Evolutionary conservation across 2,113 vertebrate genomes (phyloP).

Genomic region (Cheirogaleus medius): DNA sequence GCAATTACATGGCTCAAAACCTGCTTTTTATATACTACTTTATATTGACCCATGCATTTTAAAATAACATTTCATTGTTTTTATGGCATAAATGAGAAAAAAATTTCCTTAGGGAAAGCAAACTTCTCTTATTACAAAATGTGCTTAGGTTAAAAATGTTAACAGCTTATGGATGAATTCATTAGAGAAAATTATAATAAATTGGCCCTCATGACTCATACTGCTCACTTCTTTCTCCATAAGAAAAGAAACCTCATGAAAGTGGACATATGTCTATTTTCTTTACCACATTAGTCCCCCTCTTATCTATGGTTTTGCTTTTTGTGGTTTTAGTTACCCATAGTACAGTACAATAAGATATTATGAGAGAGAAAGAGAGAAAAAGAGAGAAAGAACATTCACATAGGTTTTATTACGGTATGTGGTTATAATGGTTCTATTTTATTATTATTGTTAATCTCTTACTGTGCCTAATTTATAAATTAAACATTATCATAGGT

Average conservation of each 20-base stretch:
- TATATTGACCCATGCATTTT: neutral
- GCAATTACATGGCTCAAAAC: neutral
- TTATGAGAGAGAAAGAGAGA: neutral
- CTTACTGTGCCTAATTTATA: neutral
- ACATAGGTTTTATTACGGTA: neutral
- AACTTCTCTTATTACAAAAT: neutral
- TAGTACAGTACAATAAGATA: neutral
- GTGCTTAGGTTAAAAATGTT: neutral
- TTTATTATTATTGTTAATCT: neutral
- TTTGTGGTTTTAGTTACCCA: neutral
- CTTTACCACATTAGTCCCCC: neutral
- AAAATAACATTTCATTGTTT: neutral
- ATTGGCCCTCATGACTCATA: neutral
- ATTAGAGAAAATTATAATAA: neutral
- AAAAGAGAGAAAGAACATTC: neutral
- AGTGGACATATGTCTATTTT: neutral
- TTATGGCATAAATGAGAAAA: neutral
- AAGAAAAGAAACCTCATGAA: neutral
- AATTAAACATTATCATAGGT: neutral
- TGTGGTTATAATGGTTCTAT: neutral
- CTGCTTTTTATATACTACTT: neutral
- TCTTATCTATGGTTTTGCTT: neutral
- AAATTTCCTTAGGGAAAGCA: neutral
- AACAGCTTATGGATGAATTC: neutral
- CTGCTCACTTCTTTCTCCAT: neutral